Evolutionary conservation across 1,140 invertebrate species (phyloP).

Genomic region (Adelges cooleyi): DNA sequence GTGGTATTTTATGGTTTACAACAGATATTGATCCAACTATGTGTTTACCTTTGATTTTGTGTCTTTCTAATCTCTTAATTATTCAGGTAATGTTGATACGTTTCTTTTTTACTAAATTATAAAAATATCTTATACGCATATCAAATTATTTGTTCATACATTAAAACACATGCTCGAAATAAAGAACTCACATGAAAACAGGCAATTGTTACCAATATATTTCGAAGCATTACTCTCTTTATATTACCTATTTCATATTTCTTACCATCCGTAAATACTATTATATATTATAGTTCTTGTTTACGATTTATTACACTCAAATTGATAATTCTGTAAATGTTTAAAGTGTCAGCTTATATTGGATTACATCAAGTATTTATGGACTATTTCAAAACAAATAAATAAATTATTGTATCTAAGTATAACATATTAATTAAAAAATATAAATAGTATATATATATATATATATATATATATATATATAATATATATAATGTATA

Average conservation of each 20-base stretch:
- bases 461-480: too few relatives aligned
- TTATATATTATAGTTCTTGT: neutral
- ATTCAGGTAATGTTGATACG: constrained; percentile 61
- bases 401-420: too few relatives aligned
- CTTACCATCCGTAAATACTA: constrained; percentile 39
- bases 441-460: too few relatives aligned
- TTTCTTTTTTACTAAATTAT: too few relatives aligned
- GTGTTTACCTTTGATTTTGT: constrained; percentile 58
- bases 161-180: constrained; percentile 48
- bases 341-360: constrained; percentile 63
- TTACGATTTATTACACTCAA: too few relatives aligned
- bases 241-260: constrained; percentile 57
- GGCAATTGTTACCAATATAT: constrained; percentile 50
- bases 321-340: constrained; percentile 35
- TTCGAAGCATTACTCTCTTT: constrained; percentile 50
- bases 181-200: constrained; percentile 46
- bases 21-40: constrained; percentile 54
- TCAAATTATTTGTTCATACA: constrained; percentile 36
- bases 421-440: too few relatives aligned
- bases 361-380: constrained; percentile 62
- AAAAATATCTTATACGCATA: neutral
- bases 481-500: too few relatives aligned
- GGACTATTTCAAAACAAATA: constrained; percentile 64
- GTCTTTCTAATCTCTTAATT: constrained; percentile 56
- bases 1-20: constrained; percentile 69